Evolutionary conservation across 1,140 invertebrate species (phyloP).

Genomic region (Nymphalis io): DNA sequence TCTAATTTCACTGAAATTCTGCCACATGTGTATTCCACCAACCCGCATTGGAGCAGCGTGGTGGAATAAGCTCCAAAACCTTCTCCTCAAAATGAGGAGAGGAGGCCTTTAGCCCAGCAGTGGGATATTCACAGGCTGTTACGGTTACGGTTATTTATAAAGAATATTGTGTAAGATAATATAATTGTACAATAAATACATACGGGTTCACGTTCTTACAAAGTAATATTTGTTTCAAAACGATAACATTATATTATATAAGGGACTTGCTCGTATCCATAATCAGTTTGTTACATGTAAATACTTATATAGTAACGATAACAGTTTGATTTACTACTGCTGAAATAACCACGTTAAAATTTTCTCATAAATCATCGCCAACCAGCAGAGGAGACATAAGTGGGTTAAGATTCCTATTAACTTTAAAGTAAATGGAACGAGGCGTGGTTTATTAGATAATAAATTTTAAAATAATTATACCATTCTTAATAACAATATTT

Average conservation of each 20-base stretch:
- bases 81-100: too few species aligned
- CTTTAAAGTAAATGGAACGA: slow-evolving; percentile 11
- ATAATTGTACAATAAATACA: too few species aligned
- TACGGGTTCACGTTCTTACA: too few species aligned
- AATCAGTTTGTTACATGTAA: neutral
- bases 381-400: slow-evolving; percentile 8
- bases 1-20: too few species aligned
- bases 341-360: slow-evolving; percentile 14
- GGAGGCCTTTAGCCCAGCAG: too few species aligned
- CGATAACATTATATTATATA: neutral
- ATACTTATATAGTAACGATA: slow-evolving; percentile 5
- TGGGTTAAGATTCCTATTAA: slow-evolving; percentile 17
- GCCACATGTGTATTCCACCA: too few species aligned
- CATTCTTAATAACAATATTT: neutral
- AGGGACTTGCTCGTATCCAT: neutral
- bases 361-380: slow-evolving; percentile 6
- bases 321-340: slow-evolving; percentile 1
- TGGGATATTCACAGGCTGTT: too few species aligned
- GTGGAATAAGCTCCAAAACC: too few species aligned
- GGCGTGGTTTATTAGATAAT: slow-evolving; percentile 4
- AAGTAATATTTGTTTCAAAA: neutral
- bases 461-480: slow-evolving; percentile 1
- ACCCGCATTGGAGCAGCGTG: too few species aligned
- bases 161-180: too few species aligned
- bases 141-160: too few species aligned